Base-by-base conservation (phyloP, 2,113 vertebrate species). In the Grantiella picta region DNA sequence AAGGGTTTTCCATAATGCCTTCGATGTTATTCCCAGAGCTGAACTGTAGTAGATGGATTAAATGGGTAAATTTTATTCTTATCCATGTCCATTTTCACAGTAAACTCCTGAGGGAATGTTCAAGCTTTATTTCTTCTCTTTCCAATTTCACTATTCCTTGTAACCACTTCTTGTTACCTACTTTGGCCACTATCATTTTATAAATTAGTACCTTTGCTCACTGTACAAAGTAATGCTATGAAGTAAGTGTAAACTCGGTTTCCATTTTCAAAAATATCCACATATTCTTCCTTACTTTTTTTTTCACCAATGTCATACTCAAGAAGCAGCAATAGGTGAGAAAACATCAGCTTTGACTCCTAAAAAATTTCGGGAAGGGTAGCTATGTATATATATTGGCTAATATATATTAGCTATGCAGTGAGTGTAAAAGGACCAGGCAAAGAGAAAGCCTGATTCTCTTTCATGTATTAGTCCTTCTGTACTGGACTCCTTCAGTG, bases 241-340 rank as follows among this genome's bases (percentile, higher is more conserved):
- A 47, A 72, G n/a, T 15, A 69, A 35, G 17, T 40, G 4, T 15
- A 70, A 36, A 28, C 7, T 61, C 0, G 0, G 2, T 82, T 59
- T 90, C 17, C 6, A 29, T 90, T 75, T 72, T 33, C 24, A 33
- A 28, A 70, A 60, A 69, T 72, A 44, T 25, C 38, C 27, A 40
- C 21, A n/a, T 79, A 50, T 18, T 31, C 10, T n/a, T 82, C 12
- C 4, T 54, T 40, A 12, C 36, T 3, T 52, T 8, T 42, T 60
- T 59, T 22, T 49, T 54, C 25, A 23, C 8, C 10, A 8, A 28
- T 63, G 8, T 71, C 44, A 28, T 4, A 23, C 11, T 24, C 6
- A 72, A 72, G 21, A 61, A 65, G 13, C 12, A 88, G 42, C 7
- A 61, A 38, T 63, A 70, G 12, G 15, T 38, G 19, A 83, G n/a